Percentiles rank a stretch among this genome's conserved stretches.
Conservation (phyloP, 2,113 vertebrate species). For the Pterophyllum scalare region DNA sequence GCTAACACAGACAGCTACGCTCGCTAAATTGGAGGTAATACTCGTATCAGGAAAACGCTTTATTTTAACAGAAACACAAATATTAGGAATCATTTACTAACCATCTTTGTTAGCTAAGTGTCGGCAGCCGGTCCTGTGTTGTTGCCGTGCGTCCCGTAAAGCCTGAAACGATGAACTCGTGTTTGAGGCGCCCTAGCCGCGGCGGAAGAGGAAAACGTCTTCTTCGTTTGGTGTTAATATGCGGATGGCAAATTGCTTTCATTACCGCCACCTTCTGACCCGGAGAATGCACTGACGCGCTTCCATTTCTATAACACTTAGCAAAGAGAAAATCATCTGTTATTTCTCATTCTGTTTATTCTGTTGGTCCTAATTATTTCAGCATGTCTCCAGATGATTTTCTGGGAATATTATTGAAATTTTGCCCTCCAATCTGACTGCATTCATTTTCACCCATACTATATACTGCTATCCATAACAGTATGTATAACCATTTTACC, state of each 20-base stretch:
- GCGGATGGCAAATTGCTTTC: neutral
- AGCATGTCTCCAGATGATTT: neutral
- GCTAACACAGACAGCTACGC: neutral
- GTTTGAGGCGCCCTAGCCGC: constrained; percentile 35
- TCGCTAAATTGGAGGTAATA: neutral
- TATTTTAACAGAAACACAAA: accelerated
- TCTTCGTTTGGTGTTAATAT: neutral
- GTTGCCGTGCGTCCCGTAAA: neutral
- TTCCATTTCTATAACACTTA: neutral
- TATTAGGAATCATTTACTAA: neutral
- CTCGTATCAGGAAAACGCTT: accelerated
- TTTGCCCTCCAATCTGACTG: neutral
- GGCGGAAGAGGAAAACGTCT: constrained; percentile 53
- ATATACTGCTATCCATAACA: neutral
- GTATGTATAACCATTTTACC: neutral
- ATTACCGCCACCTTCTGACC: neutral
- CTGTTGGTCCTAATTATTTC: neutral
- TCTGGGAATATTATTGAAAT: too few species aligned
- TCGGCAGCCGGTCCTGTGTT: neutral
- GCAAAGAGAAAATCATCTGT: neutral
- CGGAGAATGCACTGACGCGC: neutral
- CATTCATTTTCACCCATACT: neutral
- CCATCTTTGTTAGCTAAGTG: constrained; percentile 45
- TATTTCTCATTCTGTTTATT: neutral
- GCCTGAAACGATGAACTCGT: constrained; percentile 57